phyloP scores from a whole-genome alignment of 2,888 invertebrate species.

The Xanthia icteritia region DNA sequence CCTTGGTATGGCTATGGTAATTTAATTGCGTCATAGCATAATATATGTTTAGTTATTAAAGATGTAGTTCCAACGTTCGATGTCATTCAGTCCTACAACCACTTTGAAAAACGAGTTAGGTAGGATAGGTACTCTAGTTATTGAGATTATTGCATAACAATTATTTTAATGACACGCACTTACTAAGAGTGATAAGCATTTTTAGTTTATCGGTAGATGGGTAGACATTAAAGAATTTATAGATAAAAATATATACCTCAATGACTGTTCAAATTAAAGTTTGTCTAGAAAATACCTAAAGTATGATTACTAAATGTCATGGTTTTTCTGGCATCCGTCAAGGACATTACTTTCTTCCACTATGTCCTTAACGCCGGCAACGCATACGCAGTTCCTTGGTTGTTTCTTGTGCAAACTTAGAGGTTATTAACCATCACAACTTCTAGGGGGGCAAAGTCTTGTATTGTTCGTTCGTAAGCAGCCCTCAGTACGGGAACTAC shows the following conservation, averaged over 20 bases:
- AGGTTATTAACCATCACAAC: too few relatives aligned
- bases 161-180: slow-evolving; percentile 9
- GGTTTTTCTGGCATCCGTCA: background rate
- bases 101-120: slow-evolving; percentile 9
- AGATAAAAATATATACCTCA: slow-evolving; percentile 3
- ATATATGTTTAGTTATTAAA: background rate
- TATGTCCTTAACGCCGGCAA: background rate
- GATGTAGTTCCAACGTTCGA: background rate
- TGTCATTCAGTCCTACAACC: slow-evolving; percentile 3
- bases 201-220: slow-evolving; percentile 19
- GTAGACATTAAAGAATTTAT: background rate
- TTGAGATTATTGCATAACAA: background rate
- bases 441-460: too few relatives aligned
- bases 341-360: background rate
- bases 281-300: background rate
- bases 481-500: too few relatives aligned
- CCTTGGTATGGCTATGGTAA: background rate
- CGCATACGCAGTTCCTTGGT: background rate
- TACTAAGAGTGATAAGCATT: slow-evolving; percentile 1
- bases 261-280: background rate
- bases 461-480: too few relatives aligned
- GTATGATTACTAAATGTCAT: background rate
- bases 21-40: background rate
- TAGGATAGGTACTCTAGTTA: background rate
- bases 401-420: background rate